These are phyloP conservation scores for Rhodeus uyekii DNA, from an alignment of 2,797 vertebrate genomes.

Conservation along the genomic window DNA sequence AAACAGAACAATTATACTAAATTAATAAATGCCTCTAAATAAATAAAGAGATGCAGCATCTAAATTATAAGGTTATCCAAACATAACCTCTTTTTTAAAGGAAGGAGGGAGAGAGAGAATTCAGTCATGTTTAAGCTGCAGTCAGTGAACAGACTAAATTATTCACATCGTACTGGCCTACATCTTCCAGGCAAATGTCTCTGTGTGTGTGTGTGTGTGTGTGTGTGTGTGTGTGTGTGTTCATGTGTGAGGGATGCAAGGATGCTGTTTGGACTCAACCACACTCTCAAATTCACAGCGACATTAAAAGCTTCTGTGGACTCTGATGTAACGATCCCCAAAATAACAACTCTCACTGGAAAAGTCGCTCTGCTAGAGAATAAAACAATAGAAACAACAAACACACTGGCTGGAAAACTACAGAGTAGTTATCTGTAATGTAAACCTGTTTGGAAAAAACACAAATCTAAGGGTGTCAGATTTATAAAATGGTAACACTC, in stretches of 20 bases:
- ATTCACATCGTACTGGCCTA: slow-evolving; percentile 50
- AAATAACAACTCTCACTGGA: not conserved
- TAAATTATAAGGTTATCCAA: slow-evolving; percentile 10
- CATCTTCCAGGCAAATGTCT: slow-evolving; percentile 40
- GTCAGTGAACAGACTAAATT: slow-evolving; percentile 48
- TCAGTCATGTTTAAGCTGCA: slow-evolving; percentile 18
- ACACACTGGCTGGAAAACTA: not conserved
- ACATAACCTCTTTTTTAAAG: not conserved
- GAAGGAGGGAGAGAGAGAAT: slow-evolving; percentile 8
- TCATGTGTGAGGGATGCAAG: slow-evolving; percentile 19
- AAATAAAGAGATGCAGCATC: slow-evolving; percentile 4
- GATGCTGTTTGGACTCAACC: slow-evolving; percentile 5
- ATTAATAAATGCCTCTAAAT: slow-evolving; percentile 1
- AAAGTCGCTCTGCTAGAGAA: not conserved
- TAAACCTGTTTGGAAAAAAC: not conserved
- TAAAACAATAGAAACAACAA: not conserved
- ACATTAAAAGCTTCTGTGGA: slow-evolving; percentile 13
- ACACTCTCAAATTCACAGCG: slow-evolving; percentile 15
- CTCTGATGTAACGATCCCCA: not conserved
- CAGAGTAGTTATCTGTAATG: not conserved
- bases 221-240: not conserved
- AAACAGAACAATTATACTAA: slow-evolving; percentile 1
- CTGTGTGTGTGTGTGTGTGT: not conserved
- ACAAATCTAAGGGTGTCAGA: not conserved
- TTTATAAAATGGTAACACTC: too few species aligned